Base-by-base conservation (phyloP, 2,113 vertebrate genomes). In the Orthochromis indermauri region DNA sequence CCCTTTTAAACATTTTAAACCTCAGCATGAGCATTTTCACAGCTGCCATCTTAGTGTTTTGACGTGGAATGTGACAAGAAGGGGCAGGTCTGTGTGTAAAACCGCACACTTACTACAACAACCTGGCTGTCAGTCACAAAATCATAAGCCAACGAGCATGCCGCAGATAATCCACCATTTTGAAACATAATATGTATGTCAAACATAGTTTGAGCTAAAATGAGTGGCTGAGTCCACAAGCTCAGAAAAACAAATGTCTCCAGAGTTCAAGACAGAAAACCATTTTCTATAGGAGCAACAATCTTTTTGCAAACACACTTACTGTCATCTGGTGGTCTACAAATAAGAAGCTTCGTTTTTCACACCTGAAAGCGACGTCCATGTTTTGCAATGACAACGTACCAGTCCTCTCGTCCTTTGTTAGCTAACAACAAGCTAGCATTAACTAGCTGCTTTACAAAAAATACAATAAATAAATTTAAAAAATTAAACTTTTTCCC, bases 401-500 rank as follows among this genome's bases (percentile, higher is more conserved):
- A 68, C 61, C 61, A 13, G 33, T 68, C 61, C 33, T 66, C 33
- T 37, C 3, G 0, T 66, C 10, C 61, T 13, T 21, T 66, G 61
- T 66, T 37, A 66, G 33, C 19, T 37, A 66, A 66, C 61, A 66
- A 21, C 63, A 68, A 68, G 35, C 35, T 24, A 68, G 63, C 5
- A 68, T 35, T 68, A 40, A 71, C n/a, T 66, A 66, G 19, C 19
- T 66, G 33, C 61, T 66, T 37, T 66, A 66, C 33, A 37, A 66
- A 21, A 21, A 66, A 37, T 35, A 66, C 33, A 37, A 66, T 0
- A 1, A 66, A 37, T 37, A 13, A 21, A 66, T 66, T 35, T 0
- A 0, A 63, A 33, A 35, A 63, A 35, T n/a, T 2, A 0, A 12
- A 35, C 10, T n/a, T 37, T 66, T 66, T 12, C 31, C 31, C 10